These are phyloP conservation scores for Onychomys leucogaster DNA, from an alignment of 2,797 vertebrate genomes.

Conservation along the genomic window DNA sequence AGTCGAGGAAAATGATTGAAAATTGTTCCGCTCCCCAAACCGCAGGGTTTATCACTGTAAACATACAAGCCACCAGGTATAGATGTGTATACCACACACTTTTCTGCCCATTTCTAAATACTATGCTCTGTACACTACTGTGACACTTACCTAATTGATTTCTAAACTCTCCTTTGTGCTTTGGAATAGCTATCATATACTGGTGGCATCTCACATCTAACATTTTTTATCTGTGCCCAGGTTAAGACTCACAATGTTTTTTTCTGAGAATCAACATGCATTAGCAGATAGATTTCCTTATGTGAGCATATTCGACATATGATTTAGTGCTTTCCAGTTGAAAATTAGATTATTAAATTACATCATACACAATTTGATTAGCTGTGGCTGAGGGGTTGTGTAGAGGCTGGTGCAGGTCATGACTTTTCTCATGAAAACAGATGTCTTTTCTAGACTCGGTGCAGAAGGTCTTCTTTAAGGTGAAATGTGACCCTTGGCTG, in stretches of 20 bases:
- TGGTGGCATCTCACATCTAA: background rate
- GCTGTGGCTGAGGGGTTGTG: conserved; percentile 4
- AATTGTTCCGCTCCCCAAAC: background rate
- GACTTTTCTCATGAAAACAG: conserved; percentile 31
- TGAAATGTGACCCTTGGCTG: background rate
- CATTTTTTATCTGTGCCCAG: background rate
- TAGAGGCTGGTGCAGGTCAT: background rate
- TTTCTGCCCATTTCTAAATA: background rate
- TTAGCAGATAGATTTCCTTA: conserved; percentile 29
- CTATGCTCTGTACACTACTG: background rate
- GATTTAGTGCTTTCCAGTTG: conserved; percentile 56
- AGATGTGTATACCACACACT: background rate
- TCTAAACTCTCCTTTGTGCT: background rate
- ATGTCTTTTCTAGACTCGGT: conserved; percentile 27
- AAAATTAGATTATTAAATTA: conserved; percentile 68
- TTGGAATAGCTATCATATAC: background rate
- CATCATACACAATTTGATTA: conserved; percentile 44
- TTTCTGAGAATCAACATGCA: background rate
- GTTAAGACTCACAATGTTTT: background rate
- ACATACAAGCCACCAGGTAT: background rate
- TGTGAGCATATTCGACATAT: background rate
- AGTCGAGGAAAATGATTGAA: background rate
- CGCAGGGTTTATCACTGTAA: background rate
- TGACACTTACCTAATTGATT: background rate
- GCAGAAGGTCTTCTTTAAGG: background rate